Conservation (phyloP, 2,113 vertebrate species). For the Cyprinodon brontotheroides region DNA sequence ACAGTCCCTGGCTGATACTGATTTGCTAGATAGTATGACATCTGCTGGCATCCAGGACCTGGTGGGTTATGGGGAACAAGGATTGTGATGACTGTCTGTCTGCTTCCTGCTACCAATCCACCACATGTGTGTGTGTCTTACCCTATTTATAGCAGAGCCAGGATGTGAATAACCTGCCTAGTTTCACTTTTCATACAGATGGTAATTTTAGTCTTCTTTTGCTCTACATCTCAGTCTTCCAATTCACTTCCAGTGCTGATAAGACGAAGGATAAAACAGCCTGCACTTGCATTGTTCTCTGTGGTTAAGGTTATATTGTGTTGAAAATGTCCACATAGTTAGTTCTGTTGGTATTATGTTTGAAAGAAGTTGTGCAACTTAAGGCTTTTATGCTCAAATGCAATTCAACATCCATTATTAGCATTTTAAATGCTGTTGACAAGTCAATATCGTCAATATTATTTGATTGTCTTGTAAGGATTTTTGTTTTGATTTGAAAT, state of each 20-base stretch:
- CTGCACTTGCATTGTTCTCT: constrained; percentile 4
- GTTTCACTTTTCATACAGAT: constrained; percentile 81
- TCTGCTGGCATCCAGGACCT: constrained; percentile 72
- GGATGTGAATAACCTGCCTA: constrained; percentile 80
- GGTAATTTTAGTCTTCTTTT: constrained; percentile 76
- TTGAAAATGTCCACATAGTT: background rate
- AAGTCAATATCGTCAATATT: too few relatives aligned
- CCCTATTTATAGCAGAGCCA: constrained; percentile 80
- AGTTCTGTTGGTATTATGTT: background rate
- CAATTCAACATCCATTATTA: background rate
- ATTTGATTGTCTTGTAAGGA: too few relatives aligned
- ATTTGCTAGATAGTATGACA: constrained; percentile 77
- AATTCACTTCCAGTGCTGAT: constrained; percentile 50
- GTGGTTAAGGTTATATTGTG: constrained; percentile 18
- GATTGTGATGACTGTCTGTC: constrained; percentile 77
- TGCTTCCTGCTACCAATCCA: constrained; percentile 80
- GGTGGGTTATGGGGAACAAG: constrained; percentile 56
- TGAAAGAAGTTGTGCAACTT: background rate
- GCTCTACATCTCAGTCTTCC: constrained; percentile 48
- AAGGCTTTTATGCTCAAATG: background rate
- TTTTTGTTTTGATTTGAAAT: too few relatives aligned
- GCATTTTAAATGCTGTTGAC: background rate
- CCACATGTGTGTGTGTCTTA: constrained; percentile 67
- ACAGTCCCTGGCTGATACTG: constrained; percentile 69
- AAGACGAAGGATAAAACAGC: constrained; percentile 37